Evolutionary conservation across 2,888 invertebrate species (phyloP), one percentile per base, ranked within the genome.

Genomic region (Eupithecia tripunctaria): DNA sequence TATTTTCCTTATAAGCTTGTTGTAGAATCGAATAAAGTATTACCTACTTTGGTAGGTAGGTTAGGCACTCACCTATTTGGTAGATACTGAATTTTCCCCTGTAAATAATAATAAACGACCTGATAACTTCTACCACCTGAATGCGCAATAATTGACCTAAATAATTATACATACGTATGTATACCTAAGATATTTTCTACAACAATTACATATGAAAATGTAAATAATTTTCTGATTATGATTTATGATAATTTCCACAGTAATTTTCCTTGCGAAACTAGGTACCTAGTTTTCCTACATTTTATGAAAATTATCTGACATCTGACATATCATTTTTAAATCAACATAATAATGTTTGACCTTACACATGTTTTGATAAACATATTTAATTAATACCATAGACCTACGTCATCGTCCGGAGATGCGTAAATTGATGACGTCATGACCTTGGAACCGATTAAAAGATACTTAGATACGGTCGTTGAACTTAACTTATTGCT

Each of bases 391-490:
- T 21, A 12, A 51, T 51, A 21, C 51, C 51, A 21, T 56, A n/a
- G 14, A n/a, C 51, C 56, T 32, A 63, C 62, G 62, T 69, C 69
- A 69, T 62, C 10, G 18, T 36, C 43, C 12, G 51, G n/a, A 47
- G 43, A 25, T 43, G 62, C 68, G 69, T 36, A 65, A n/a, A 47
- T 51, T 43, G 29, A 38, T 71, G 70, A 71, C 66, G 66, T 71
- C 60, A 67, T 71, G 21, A 51, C 69, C 68, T 68, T 68, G 68
- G 29, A 60, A 60, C 29, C 60, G 29, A 60, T 60, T 18, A 60
- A n/a, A 10, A 18, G 59, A 41, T 68, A 41, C 18, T 60, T 59
- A n/a, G 18, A 7, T 18, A 27, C 60, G 36, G 68, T 60, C 68
- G n/a, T 18, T 68, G 68, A 27, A 25, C 41, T 60, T 18, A 29